Base-by-base conservation (phyloP, 2,797 vertebrate species). In the Allobates femoralis region DNA sequence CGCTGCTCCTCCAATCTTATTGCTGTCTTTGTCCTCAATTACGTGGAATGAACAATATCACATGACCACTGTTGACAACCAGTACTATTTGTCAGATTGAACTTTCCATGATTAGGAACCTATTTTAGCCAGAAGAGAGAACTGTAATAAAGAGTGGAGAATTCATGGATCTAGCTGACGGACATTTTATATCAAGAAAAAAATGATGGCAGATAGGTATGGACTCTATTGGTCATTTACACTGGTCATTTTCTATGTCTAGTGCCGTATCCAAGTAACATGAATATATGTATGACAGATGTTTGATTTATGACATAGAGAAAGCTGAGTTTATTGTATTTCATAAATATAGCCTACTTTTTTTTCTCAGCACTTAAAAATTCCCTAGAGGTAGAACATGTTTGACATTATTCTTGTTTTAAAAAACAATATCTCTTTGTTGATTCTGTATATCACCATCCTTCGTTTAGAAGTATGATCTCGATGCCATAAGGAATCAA, bases 321-420 rank as follows among this genome's bases (percentile, higher is more conserved):
- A 85, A 69, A 32, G 23, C 21, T 19, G 58, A 26, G 46, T 78
- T 69, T 55, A 83, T 67, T 78, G 66, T 85, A 32, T 55, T 32
- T 30, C 30, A 53, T 78, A 56, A 78, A 67, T 56, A 26, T 23
- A 69, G 50, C 21, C 51, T 83, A 58, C 74, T n/a, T 69, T 71
- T 69, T 51, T 78, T 79, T 85, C 83, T 64, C 83, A 85, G 50
- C 75, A 53, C 69, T 74, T 46, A 41, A 60, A 46, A 84, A 66
- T 77, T 77, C 83, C 83, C 73, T 30, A 30, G 83, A 78, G 46
- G 16, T 34, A 16, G 79, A 75, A 79, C 77, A 85, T 55, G 62
- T 79, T 79, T 79, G 55, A 85, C 46, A 85, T 79, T n/a, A 55
- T 32, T 55, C 34, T 79, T 50, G 28, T 69, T 32, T 69, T 23